A percentile compares a stretch with the other conserved stretches of the same genome.
Evolutionary conservation across 2,797 vertebrate genomes (phyloP).

Genomic region (Knipowitschia caucasica): DNA sequence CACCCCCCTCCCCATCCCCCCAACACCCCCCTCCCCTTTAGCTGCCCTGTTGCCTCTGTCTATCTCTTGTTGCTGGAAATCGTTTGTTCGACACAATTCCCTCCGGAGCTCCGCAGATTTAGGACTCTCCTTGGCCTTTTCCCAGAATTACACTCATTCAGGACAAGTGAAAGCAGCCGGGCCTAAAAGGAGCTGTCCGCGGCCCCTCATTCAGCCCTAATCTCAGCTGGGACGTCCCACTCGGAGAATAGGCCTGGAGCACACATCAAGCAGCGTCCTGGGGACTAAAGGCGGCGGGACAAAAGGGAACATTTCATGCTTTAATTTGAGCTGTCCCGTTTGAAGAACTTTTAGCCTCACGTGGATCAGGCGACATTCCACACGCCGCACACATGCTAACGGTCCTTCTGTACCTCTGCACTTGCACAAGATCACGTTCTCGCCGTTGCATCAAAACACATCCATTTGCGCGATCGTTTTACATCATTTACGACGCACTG

Average conservation of each 20-base stretch:
- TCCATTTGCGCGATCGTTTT: neutral
- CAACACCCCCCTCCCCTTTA: constrained; percentile 27
- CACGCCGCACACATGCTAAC: neutral
- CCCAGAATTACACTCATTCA: constrained; percentile 73
- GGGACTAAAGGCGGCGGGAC: constrained; percentile 41
- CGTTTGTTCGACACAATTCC: constrained; percentile 66
- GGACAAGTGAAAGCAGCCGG: constrained; percentile 57
- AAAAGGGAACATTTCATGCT: constrained; percentile 57
- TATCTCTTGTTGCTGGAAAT: constrained; percentile 50
- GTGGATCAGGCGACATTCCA: constrained; percentile 19
- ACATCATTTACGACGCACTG: neutral
- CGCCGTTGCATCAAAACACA: neutral
- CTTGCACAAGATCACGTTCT: neutral
- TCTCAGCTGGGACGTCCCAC: constrained; percentile 59
- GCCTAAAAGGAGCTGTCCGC: constrained; percentile 37
- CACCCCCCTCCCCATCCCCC: constrained; percentile 18
- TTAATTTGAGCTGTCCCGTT: constrained; percentile 30
- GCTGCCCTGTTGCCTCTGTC: constrained; percentile 40
- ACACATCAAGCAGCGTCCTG: constrained; percentile 50
- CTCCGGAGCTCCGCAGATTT: constrained; percentile 65
- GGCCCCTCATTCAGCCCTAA: constrained; percentile 68
- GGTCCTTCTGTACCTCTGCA: neutral
- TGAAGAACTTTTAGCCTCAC: constrained; percentile 20
- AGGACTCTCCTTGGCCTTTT: constrained; percentile 67
- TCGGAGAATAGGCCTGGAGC: constrained; percentile 52